phyloP scores from a whole-genome alignment of 1,140 invertebrate species.

The Phenacoccus solenopsis region DNA sequence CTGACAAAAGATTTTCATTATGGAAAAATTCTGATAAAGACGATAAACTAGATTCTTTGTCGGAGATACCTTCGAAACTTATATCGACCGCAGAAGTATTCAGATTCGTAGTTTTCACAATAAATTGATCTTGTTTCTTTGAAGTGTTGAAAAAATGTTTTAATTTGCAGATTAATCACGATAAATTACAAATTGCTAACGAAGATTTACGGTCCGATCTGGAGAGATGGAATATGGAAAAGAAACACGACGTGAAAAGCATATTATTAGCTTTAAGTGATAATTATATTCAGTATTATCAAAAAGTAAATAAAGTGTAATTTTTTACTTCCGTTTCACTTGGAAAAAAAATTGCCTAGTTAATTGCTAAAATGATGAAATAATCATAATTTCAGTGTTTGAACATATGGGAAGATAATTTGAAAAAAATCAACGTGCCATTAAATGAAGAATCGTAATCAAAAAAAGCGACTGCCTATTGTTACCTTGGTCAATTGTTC shows the following conservation, averaged over 20 bases:
- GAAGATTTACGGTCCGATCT: slow-evolving; percentile 56
- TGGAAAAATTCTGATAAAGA: slow-evolving; percentile 25
- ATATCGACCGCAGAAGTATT: slow-evolving; percentile 39
- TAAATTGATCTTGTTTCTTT: too few species aligned
- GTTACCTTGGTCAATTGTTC: slow-evolving; percentile 13
- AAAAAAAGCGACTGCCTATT: not conserved
- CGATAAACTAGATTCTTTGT: slow-evolving; percentile 44
- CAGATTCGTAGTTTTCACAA: too few species aligned
- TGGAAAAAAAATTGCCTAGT: not conserved
- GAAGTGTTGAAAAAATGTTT: not conserved
- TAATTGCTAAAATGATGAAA: not conserved
- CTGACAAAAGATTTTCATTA: slow-evolving; percentile 11
- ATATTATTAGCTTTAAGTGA: slow-evolving; percentile 51
- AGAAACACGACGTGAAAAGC: slow-evolving; percentile 50
- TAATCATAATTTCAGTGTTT: not conserved
- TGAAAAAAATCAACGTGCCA: slow-evolving; percentile 1
- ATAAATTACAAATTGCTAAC: slow-evolving; percentile 56
- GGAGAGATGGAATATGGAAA: slow-evolving; percentile 55
- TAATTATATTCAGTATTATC: slow-evolving; percentile 53
- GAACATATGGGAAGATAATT: slow-evolving; percentile 1
- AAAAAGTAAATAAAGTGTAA: slow-evolving; percentile 34
- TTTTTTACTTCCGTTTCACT: not conserved
- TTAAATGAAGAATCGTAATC: not conserved
- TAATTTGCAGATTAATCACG: slow-evolving; percentile 35
- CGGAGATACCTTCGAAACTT: slow-evolving; percentile 39